A percentile compares a stretch with the other conserved stretches of the same genome.
These are phyloP conservation scores for Synanthedon andrenaeformis DNA, from an alignment of 2,888 invertebrate genomes.

Conservation along the genomic window DNA sequence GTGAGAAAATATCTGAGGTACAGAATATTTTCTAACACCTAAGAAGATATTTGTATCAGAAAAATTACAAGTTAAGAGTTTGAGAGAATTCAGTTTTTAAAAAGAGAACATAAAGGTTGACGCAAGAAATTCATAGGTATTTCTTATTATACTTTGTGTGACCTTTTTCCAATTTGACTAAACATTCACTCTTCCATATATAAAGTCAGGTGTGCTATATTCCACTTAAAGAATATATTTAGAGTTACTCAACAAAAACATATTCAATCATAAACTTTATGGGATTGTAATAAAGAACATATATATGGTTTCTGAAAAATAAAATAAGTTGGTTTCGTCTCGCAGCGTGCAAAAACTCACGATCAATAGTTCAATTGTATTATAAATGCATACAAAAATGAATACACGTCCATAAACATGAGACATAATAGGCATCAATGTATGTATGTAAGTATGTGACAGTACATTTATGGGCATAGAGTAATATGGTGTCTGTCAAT, in stretches of 20 bases:
- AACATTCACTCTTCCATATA: conserved; percentile 48
- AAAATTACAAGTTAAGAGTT: too few relatives aligned
- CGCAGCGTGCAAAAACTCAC: conserved; percentile 49
- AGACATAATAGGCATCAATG: neutral
- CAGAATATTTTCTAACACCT: too few relatives aligned
- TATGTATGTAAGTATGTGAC: neutral
- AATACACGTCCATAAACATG: conserved; percentile 40
- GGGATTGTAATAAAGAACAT: neutral
- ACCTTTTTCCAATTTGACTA: conserved; percentile 28
- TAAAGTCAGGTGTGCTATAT: conserved; percentile 34
- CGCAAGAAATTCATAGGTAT: too few relatives aligned
- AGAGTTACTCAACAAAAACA: too few relatives aligned
- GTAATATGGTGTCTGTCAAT: neutral
- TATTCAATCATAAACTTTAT: neutral
- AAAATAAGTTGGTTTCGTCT: conserved; percentile 9
- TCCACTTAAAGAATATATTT: too few relatives aligned
- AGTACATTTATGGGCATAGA: neutral
- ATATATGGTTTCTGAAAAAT: neutral
- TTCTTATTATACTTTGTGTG: neutral
- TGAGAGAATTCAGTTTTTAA: too few relatives aligned
- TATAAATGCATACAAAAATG: conserved; percentile 52
- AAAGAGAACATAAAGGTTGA: too few relatives aligned
- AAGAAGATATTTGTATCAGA: too few relatives aligned
- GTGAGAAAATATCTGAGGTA: too few relatives aligned
- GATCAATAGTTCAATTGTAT: conserved; percentile 43